A percentile compares a stretch with the other conserved stretches of the same genome.
These are phyloP conservation scores for Enteromius thamalakanensis DNA, from an alignment of 2,797 vertebrate species.

Conservation along the genomic window DNA sequence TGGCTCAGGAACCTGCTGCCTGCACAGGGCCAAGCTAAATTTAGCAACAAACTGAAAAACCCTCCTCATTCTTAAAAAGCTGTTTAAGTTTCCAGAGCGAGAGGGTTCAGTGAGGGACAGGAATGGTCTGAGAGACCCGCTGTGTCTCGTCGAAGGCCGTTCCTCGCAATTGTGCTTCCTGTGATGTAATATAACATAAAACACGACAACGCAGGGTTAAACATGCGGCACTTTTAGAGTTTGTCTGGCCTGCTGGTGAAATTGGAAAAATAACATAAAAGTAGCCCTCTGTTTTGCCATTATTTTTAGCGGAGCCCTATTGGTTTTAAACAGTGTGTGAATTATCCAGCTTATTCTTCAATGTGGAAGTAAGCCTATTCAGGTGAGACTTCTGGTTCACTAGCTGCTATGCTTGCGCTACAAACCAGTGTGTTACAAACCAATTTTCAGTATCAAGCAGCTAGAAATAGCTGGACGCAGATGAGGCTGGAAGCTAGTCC, in stretches of 20 bases:
- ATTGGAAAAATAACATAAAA: not conserved
- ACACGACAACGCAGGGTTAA: not conserved
- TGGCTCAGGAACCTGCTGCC: slow-evolving; percentile 76
- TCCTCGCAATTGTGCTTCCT: slow-evolving; percentile 10
- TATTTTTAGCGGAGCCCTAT: not conserved
- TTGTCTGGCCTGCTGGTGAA: not conserved
- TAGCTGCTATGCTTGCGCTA: not conserved
- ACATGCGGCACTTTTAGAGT: not conserved
- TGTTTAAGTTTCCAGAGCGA: slow-evolving; percentile 77
- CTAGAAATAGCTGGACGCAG: too few species aligned
- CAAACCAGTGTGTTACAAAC: too few species aligned
- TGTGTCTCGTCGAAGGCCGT: slow-evolving; percentile 14
- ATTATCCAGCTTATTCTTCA: not conserved
- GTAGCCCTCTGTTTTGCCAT: not conserved
- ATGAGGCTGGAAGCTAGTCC: not conserved
- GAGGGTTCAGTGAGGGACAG: slow-evolving; percentile 71
- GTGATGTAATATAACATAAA: slow-evolving; percentile 24
- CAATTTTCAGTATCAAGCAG: too few species aligned
- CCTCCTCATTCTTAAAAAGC: slow-evolving; percentile 81
- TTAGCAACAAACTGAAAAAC: slow-evolving; percentile 82
- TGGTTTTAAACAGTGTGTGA: not conserved
- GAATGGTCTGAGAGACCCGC: slow-evolving; percentile 60
- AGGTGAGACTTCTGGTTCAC: not conserved
- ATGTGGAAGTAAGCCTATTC: not conserved
- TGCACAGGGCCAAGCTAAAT: slow-evolving; percentile 77